These are phyloP conservation scores for Actinemys pallida DNA, from an alignment of 2,113 vertebrate species.

Conservation along the genomic window DNA sequence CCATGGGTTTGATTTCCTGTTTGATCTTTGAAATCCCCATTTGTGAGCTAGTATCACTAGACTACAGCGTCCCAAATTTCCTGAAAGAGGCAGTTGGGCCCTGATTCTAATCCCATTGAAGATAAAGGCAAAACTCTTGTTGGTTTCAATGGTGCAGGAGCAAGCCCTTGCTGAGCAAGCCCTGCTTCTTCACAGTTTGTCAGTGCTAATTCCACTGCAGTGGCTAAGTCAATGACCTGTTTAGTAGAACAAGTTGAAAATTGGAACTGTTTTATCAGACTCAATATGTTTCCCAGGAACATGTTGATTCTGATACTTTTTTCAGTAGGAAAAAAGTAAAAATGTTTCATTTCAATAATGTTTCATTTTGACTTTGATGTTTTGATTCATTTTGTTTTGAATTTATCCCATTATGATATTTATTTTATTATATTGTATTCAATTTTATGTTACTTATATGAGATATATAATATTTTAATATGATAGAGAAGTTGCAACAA, in stretches of 20 bases:
- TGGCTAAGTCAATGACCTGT: not conserved
- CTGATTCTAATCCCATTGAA: not conserved
- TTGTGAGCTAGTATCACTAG: not conserved
- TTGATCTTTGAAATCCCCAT: not conserved
- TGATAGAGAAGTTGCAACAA: not conserved
- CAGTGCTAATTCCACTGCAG: not conserved
- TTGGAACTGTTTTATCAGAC: not conserved
- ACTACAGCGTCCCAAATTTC: not conserved
- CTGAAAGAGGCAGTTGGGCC: fast-evolving
- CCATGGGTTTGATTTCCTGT: not conserved
- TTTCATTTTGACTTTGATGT: no score
- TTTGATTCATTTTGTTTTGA: not conserved
- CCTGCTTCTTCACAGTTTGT: not conserved
- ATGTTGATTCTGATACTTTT: not conserved
- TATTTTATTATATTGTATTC: not conserved
- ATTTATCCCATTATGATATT: not conserved
- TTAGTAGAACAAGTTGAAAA: not conserved
- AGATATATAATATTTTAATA: not conserved
- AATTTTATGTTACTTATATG: not conserved
- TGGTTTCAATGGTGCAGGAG: not conserved
- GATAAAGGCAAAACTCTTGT: not conserved
- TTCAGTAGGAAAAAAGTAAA: not conserved
- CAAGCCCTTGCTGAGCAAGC: not conserved
- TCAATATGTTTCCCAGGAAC: not conserved
- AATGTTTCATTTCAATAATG: not conserved